Evolutionary conservation across 1,140 invertebrate species (phyloP), one percentile per base, ranked within the genome.

Genomic region (Periplaneta americana): DNA sequence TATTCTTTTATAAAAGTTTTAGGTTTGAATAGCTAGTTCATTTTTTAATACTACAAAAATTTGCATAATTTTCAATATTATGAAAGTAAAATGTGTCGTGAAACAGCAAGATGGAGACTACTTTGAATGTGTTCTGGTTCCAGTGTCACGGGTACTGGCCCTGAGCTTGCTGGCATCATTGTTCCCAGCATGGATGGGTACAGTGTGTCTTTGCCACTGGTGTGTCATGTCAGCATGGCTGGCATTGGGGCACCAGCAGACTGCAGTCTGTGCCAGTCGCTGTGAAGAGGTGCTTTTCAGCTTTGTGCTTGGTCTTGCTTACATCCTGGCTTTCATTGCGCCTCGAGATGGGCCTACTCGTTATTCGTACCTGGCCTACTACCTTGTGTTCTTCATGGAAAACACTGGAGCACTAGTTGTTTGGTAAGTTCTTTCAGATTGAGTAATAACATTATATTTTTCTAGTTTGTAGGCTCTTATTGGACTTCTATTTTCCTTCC

Each of bases 341-440:
- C 87, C 89, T n/a, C 84, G 87, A 80, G 89, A 89, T 83, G 89
- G 89, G 78, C 88, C 87, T 15, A 89, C 89, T 10, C 84, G 88
- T 77, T 90, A 89, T 83, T 85, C 88, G 15, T 90, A 90, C 83
- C 83, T 90, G 32, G 88, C 86, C 13, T 90, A 89, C 83, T 90
- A 90, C 84, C 84, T 89, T 37, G 87, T 90, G 13, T 89, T 88
- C 84, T 89, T 90, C 84, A 87, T 90, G 85, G 89, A 90, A 84
- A 90, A 90, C 83, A 89, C 87, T 18, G 87, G 86, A 39, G 86
- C 88, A n/a, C 84, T 90, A 33, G 87, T 88, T 78, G 88, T 88
- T 31, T 90, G 89, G 88, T 89, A 85, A 85, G 86, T 85, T 34
- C 83, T 78, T 78, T 39, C 32, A n/a, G n/a, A n/a, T 66, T 66